Evolutionary conservation across 2,888 invertebrate genomes (phyloP).

Genomic region (Leptura quadrifasciata): DNA sequence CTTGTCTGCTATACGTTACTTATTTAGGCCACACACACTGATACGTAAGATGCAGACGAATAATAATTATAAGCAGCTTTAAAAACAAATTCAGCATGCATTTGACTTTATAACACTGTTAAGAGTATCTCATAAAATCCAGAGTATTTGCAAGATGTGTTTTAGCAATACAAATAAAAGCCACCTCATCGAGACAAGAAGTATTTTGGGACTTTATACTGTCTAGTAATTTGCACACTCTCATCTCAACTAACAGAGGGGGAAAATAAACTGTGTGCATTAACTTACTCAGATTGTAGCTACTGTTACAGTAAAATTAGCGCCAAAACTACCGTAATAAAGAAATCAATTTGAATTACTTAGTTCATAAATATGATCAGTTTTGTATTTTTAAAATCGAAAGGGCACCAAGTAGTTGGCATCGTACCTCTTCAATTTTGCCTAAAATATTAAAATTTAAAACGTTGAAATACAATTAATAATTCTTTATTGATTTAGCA

Average conservation of each 20-base stretch:
- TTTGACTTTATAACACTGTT: constrained; percentile 30
- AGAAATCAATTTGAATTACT: too few species aligned
- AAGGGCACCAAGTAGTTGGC: too few species aligned
- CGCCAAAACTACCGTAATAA: too few species aligned
- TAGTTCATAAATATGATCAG: too few species aligned
- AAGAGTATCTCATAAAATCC: constrained; percentile 39
- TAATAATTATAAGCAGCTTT: constrained; percentile 45
- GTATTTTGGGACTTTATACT: not conserved
- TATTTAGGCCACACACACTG: constrained; percentile 54
- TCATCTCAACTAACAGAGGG: not conserved
- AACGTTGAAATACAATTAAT: too few species aligned
- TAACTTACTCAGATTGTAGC: too few species aligned
- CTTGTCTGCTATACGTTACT: constrained; percentile 49
- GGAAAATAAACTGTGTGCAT: too few species aligned
- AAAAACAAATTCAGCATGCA: constrained; percentile 43
- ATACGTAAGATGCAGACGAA: constrained; percentile 43
- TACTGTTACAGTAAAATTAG: too few species aligned
- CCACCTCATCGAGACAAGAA: not conserved
- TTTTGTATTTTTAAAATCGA: too few species aligned
- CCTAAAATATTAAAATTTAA: too few species aligned
- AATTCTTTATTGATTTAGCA: too few species aligned
- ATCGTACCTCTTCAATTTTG: too few species aligned
- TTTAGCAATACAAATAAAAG: constrained; percentile 17
- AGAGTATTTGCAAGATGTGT: constrained; percentile 22
- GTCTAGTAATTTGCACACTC: not conserved